These are phyloP conservation scores for Clavelina lepadiformis DNA, from an alignment of 23 tunicate species.

Conservation along the genomic window DNA sequence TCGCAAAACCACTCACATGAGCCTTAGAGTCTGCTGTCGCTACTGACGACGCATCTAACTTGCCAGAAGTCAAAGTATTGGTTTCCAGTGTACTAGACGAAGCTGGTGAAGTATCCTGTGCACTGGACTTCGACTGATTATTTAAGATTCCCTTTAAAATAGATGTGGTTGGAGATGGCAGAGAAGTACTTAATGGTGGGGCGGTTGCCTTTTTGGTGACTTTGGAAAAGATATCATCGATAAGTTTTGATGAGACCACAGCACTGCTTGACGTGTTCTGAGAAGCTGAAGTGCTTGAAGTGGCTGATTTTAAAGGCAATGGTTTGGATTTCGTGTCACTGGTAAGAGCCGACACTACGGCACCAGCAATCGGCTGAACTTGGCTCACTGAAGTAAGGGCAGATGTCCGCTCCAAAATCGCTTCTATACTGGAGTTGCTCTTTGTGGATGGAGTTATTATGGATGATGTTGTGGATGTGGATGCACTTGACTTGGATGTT, in stretches of 20 bases:
- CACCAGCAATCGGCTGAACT: background rate
- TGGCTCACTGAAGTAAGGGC: too few relatives aligned
- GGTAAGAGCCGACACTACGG: constrained; percentile 13
- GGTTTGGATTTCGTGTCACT: constrained; percentile 6
- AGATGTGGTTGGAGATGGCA: background rate
- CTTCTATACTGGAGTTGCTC: too few relatives aligned
- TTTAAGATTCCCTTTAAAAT: too few relatives aligned
- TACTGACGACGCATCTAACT: background rate
- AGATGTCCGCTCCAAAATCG: too few relatives aligned
- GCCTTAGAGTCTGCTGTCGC: background rate
- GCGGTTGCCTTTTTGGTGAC: constrained; percentile 19
- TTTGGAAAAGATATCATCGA: constrained; percentile 50
- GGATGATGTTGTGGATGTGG: background rate
- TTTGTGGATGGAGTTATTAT: background rate
- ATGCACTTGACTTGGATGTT: background rate
- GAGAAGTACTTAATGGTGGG: background rate
- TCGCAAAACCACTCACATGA: background rate
- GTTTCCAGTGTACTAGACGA: background rate
- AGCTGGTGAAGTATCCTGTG: background rate
- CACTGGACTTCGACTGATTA: background rate
- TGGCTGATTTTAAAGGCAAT: background rate
- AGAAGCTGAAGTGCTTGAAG: background rate
- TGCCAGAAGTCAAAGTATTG: background rate
- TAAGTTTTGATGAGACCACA: constrained; percentile 33
- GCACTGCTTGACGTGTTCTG: constrained; percentile 1